Conservation (phyloP, 2,113 vertebrate species). For the Aldabrachelys gigantea region DNA sequence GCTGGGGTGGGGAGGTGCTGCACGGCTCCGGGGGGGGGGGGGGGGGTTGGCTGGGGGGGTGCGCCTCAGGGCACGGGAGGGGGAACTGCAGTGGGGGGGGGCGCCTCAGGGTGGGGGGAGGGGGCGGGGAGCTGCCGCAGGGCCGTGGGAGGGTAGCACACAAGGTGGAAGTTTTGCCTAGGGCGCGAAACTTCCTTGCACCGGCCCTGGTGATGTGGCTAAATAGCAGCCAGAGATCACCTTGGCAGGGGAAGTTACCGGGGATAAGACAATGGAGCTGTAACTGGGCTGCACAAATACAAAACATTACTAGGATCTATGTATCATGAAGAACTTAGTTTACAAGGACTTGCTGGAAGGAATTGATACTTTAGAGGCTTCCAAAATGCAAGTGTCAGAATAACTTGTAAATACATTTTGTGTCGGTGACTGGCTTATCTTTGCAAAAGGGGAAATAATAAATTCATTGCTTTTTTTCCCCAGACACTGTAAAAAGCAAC, state of each 20-base stretch:
- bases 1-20: too few relatives aligned
- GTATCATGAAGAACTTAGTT: not conserved
- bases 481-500: not conserved
- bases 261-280: not conserved
- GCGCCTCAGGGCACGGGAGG: too few relatives aligned
- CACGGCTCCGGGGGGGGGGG: too few relatives aligned
- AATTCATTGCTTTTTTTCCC: not conserved
- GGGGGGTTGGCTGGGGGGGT: too few relatives aligned
- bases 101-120: too few relatives aligned
- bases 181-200: too few relatives aligned
- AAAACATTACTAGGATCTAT: slow-evolving; percentile 9
- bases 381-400: slow-evolving; percentile 8
- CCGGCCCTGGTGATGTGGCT: not conserved
- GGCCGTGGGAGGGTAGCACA: too few relatives aligned
- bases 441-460: not conserved
- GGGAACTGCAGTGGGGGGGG: too few relatives aligned
- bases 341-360: not conserved
- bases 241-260: not conserved
- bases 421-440: not conserved
- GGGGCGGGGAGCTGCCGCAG: too few relatives aligned
- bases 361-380: not conserved
- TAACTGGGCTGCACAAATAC: slow-evolving; percentile 1
- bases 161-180: too few relatives aligned
- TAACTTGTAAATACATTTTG: not conserved
- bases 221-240: not conserved